A percentile compares a stretch with the other conserved stretches of the same genome.
Evolutionary conservation across 2,113 vertebrate genomes (phyloP).

Genomic region (Hypomesus transpacificus): DNA sequence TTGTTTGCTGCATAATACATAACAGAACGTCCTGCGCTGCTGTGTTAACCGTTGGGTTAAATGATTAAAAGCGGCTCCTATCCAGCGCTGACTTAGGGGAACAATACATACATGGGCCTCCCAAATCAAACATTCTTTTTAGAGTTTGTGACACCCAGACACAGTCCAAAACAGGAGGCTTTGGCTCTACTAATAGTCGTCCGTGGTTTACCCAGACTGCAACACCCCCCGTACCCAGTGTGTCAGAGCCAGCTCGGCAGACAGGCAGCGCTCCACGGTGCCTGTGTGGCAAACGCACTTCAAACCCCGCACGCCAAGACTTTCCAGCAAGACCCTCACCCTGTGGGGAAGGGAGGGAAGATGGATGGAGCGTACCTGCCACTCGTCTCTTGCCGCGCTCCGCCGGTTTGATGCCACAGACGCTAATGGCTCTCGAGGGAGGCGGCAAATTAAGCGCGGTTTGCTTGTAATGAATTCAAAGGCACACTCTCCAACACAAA

Average conservation of each 20-base stretch:
- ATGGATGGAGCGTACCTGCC: conserved; percentile 70
- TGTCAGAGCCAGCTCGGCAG: conserved; percentile 9
- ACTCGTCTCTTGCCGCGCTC: conserved; percentile 73
- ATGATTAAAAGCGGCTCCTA: conserved; percentile 29
- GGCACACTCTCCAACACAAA: background rate
- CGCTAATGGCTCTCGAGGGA: conserved; percentile 88
- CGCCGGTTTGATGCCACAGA: conserved; percentile 83
- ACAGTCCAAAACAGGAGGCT: background rate
- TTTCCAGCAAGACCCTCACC: conserved; percentile 19
- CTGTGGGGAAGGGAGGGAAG: conserved; percentile 31
- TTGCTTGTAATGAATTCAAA: conserved; percentile 62
- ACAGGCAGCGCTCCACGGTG: background rate
- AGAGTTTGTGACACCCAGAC: conserved; percentile 1
- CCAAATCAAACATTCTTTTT: conserved; percentile 31
- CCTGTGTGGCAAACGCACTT: conserved; percentile 32
- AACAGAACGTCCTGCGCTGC: conserved; percentile 16
- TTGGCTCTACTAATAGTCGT: background rate
- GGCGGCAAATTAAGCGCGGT: conserved; percentile 85
- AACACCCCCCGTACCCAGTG: too few species aligned
- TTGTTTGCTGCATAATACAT: conserved; percentile 45
- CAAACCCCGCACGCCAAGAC: conserved; percentile 10
- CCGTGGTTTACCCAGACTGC: background rate
- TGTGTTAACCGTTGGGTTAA: conserved; percentile 30
- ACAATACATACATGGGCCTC: conserved; percentile 27
- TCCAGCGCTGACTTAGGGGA: conserved; percentile 25